A percentile compares a stretch with the other conserved stretches of the same genome.
Evolutionary conservation across 2,797 vertebrate genomes (phyloP).

Genomic region (Anguilla marmorata): DNA sequence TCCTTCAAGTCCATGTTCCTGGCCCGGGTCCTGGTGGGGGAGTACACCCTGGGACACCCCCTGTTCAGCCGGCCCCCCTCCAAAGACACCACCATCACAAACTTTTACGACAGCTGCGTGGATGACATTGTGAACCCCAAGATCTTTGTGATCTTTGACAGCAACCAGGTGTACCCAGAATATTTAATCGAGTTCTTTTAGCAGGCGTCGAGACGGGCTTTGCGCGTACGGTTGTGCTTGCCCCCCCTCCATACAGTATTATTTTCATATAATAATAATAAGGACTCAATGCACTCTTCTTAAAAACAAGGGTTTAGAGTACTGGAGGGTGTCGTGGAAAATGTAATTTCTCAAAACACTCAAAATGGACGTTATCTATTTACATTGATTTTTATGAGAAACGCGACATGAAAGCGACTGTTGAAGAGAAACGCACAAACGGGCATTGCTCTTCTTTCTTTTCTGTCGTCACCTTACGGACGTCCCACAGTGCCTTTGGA

Average conservation of each 20-base stretch:
- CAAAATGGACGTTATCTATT: not conserved
- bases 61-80: constrained; percentile 91
- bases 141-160: constrained; percentile 96
- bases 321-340: constrained; percentile 5
- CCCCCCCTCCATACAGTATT: constrained; percentile 31
- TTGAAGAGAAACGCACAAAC: not conserved
- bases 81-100: constrained; percentile 90
- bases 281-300: not conserved
- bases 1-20: constrained; percentile 91
- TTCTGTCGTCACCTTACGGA: not conserved
- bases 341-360: not conserved
- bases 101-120: constrained; percentile 96
- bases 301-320: not conserved
- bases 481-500: constrained; percentile 12
- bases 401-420: not conserved
- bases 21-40: constrained; percentile 89
- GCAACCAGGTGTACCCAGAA: constrained; percentile 97
- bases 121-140: constrained; percentile 91
- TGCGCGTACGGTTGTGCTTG: not conserved
- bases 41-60: constrained; percentile 85
- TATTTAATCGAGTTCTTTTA: constrained; percentile 93
- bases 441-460: not conserved
- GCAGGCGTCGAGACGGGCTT: constrained; percentile 40
- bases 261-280: constrained; percentile 40
- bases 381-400: not conserved